Conservation (phyloP, 1,140 invertebrate genomes). For the Frieseomelitta varia region DNA sequence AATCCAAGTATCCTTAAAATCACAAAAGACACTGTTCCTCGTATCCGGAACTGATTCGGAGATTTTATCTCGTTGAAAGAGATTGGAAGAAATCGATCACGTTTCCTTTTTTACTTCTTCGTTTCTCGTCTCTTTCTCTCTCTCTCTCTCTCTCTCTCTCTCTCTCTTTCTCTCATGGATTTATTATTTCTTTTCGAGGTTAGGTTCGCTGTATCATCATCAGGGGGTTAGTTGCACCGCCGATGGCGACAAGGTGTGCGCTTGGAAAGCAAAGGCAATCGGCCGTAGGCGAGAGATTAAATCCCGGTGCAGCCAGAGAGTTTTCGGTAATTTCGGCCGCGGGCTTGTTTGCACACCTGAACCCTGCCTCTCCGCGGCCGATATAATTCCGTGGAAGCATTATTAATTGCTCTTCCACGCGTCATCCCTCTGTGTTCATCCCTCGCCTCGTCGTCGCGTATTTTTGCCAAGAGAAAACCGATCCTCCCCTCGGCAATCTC, state of each 20-base stretch:
- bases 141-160: too few relatives aligned
- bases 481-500: not conserved
- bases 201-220: not conserved
- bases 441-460: conserved; percentile 9
- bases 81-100: not conserved
- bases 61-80: not conserved
- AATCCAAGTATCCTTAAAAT: not conserved
- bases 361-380: conserved; percentile 53
- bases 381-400: conserved; percentile 60
- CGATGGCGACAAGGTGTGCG: conserved; percentile 51
- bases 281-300: conserved; percentile 78
- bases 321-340: conserved; percentile 75
- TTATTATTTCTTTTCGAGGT: not conserved
- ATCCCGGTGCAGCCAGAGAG: conserved; percentile 66
- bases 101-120: not conserved
- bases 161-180: not conserved
- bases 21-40: not conserved
- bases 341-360: conserved; percentile 81
- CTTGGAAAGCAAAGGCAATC: conserved; percentile 64
- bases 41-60: not conserved
- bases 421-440: not conserved
- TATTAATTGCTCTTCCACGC: conserved; percentile 55
- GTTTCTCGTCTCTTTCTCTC: not conserved
- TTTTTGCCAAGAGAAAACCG: not conserved
- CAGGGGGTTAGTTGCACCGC: conserved; percentile 37